These are phyloP conservation scores for Antechinus stuartii DNA, from an alignment of 2,113 vertebrate genomes.

Conservation along the genomic window DNA sequence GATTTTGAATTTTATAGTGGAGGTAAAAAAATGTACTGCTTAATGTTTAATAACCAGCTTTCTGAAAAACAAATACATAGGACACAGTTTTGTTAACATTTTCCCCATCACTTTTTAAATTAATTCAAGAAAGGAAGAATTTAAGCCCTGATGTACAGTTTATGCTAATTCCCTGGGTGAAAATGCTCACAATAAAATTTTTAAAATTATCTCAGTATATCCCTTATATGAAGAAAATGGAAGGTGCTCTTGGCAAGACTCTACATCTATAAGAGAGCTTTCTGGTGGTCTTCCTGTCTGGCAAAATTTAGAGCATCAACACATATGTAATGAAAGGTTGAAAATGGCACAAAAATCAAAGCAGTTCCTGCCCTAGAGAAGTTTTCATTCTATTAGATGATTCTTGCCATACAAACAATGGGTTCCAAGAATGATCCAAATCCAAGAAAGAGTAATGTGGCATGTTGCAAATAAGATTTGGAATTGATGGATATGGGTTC, in stretches of 20 bases:
- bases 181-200: not conserved
- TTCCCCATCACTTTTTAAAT: not conserved
- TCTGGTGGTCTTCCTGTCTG: not conserved
- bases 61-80: not conserved
- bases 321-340: not conserved
- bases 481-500: not conserved
- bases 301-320: not conserved
- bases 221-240: not conserved
- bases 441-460: not conserved
- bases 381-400: not conserved
- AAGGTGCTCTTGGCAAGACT: not conserved
- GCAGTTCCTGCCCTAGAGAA: not conserved
- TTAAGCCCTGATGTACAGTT: not conserved
- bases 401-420: not conserved
- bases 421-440: not conserved
- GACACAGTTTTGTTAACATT: not conserved
- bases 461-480: not conserved
- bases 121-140: not conserved
- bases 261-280: not conserved
- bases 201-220: not conserved
- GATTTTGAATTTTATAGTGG: not conserved
- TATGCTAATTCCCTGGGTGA: not conserved
- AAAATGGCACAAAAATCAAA: not conserved
- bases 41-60: not conserved
- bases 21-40: not conserved